Conservation (phyloP, 2,797 vertebrate genomes). For the Philypnodon macrostomus region DNA sequence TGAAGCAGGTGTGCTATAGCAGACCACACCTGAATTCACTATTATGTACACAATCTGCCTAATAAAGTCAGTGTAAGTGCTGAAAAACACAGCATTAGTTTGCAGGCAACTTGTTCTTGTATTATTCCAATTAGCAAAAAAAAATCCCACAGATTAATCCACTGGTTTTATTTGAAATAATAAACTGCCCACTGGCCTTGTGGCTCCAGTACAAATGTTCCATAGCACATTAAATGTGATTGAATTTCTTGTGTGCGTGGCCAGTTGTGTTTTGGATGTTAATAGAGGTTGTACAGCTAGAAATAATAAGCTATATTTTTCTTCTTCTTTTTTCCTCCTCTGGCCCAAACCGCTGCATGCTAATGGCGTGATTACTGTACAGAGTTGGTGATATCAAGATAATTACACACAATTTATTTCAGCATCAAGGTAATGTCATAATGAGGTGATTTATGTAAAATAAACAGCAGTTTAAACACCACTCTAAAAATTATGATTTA, state of each 20-base stretch:
- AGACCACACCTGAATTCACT: too few relatives aligned
- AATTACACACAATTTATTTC: conserved; percentile 26
- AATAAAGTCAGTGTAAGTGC: too few relatives aligned
- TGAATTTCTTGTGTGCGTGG: conserved; percentile 1
- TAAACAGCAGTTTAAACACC: conserved; percentile 10
- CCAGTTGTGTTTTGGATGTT: conserved; percentile 14
- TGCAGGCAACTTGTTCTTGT: conserved; percentile 1
- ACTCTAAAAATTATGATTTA: conserved; percentile 2
- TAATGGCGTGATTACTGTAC: conserved; percentile 23
- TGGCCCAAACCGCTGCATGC: conserved; percentile 10
- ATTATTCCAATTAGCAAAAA: conserved; percentile 5
- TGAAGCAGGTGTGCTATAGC: too few relatives aligned
- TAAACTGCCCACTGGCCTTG: not conserved
- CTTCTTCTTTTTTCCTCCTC: not conserved
- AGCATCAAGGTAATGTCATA: conserved; percentile 19
- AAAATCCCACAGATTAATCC: conserved; percentile 16
- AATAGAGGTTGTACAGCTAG: conserved; percentile 14
- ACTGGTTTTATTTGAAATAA: conserved; percentile 23
- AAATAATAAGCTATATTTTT: conserved; percentile 23
- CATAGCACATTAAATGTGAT: not conserved
- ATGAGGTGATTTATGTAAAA: conserved; percentile 19
- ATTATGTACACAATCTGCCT: too few relatives aligned
- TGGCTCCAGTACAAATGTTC: not conserved
- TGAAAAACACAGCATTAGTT: not conserved
- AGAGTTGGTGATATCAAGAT: conserved; percentile 24